Percentiles rank a stretch among this genome's conserved stretches.
These are phyloP conservation scores for Drosophila rhopaloa DNA, from an alignment of 1,140 invertebrate species.

Conservation along the genomic window DNA sequence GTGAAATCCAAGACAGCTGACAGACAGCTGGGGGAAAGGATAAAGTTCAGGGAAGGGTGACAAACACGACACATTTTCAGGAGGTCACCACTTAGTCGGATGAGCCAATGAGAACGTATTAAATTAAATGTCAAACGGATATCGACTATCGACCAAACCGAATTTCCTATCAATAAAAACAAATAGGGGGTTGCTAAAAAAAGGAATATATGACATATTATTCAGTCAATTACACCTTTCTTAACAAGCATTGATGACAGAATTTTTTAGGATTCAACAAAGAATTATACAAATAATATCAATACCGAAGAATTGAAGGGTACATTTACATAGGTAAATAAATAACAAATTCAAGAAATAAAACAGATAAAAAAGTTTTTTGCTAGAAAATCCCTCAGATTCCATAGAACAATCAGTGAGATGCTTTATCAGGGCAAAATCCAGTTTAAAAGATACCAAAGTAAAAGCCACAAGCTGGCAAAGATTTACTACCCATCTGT, in stretches of 20 bases:
- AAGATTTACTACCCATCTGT: conserved; percentile 21
- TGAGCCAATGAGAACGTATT: conserved; percentile 17
- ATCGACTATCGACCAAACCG: conserved; percentile 48
- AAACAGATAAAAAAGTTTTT: not conserved
- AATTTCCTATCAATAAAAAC: conserved; percentile 4
- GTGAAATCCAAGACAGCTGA: conserved; percentile 16
- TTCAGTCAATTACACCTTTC: no score
- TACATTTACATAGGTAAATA: not conserved
- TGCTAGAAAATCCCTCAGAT: not conserved
- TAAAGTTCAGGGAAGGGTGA: conserved; percentile 3
- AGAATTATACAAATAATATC: no score
- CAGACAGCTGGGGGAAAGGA: conserved; percentile 2
- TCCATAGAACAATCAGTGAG: not conserved
- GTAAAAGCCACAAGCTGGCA: conserved; percentile 4
- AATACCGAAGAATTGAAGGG: not conserved
- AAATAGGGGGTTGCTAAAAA: not conserved
- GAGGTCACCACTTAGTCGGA: conserved; percentile 24
- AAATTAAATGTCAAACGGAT: conserved; percentile 40
- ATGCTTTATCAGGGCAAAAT: not conserved
- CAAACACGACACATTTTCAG: conserved; percentile 29
- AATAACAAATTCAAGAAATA: not conserved
- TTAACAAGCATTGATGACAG: no score
- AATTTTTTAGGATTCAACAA: no score
- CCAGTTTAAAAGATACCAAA: not conserved
- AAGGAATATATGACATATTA: not conserved